A percentile compares a stretch with the other conserved stretches of the same genome.
phyloP scores from a whole-genome alignment of 2,797 vertebrate genomes.

The Rhyacichthys aspro region DNA sequence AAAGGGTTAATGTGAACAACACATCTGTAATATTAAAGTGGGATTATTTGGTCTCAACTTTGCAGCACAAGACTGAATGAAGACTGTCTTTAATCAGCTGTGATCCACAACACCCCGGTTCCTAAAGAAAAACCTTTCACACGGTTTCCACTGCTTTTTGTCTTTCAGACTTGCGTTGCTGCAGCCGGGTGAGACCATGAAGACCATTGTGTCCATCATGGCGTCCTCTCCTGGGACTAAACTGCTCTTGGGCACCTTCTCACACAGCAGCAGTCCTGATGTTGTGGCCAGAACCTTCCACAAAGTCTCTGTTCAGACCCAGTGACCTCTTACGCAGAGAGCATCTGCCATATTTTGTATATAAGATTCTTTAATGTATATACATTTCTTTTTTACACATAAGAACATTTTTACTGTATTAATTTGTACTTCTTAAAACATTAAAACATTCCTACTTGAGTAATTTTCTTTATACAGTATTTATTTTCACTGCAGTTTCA shows the following conservation, averaged over 20 bases:
- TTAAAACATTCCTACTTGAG: too few species aligned
- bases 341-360: not conserved
- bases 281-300: constrained; percentile 51
- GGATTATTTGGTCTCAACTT: too few species aligned
- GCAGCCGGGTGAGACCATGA: constrained; percentile 43
- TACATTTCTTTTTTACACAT: too few species aligned
- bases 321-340: not conserved
- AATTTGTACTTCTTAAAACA: too few species aligned
- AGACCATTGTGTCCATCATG: constrained; percentile 60
- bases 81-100: too few species aligned
- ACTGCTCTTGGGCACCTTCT: constrained; percentile 58
- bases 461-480: too few species aligned
- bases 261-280: constrained; percentile 35
- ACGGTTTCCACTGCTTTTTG: not conserved
- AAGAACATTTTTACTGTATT: too few species aligned
- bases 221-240: constrained; percentile 65
- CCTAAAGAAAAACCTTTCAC: not conserved
- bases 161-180: constrained; percentile 42
- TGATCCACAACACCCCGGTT: not conserved
- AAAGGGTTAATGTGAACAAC: too few species aligned
- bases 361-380: too few species aligned
- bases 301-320: constrained; percentile 42
- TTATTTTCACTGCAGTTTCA: too few species aligned
- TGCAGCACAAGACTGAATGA: too few species aligned
- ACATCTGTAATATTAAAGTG: too few species aligned